phyloP scores from a whole-genome alignment of 2,797 vertebrate species.

The Tarsius wallacei region DNA sequence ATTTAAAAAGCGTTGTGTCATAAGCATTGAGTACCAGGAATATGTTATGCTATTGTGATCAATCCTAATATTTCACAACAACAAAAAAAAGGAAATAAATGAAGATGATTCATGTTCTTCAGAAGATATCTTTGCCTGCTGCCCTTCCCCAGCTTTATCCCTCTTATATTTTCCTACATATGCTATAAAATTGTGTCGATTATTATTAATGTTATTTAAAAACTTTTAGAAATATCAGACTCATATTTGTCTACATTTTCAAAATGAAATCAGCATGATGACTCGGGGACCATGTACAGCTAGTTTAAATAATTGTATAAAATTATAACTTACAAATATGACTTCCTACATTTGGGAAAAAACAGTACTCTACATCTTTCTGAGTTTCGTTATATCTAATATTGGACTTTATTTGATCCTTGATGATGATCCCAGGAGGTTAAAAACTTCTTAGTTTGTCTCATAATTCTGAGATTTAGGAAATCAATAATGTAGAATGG shows the following conservation, averaged over 20 bases:
- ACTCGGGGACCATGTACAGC: not conserved
- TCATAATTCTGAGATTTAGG: not conserved
- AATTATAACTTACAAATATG: not conserved
- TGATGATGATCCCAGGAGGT: not conserved
- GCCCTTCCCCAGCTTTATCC: not conserved
- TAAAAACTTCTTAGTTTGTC: not conserved
- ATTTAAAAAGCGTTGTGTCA: not conserved
- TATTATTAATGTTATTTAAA: not conserved
- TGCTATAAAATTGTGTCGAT: not conserved
- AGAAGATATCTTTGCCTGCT: not conserved
- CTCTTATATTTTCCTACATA: not conserved
- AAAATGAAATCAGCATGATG: not conserved
- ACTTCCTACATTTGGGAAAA: not conserved
- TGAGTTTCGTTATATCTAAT: not conserved
- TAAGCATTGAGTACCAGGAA: not conserved
- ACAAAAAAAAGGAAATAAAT: not conserved
- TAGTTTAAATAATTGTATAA: conserved; percentile 14
- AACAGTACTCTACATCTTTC: not conserved
- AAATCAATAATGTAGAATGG: not conserved
- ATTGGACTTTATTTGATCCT: too few species aligned
- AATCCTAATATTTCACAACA: not conserved
- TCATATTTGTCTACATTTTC: not conserved
- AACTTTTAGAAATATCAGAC: not conserved
- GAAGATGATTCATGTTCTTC: not conserved
- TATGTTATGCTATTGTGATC: not conserved